Conservation (phyloP, 2,888 invertebrate genomes). For the Drosophila gaucha region DNA sequence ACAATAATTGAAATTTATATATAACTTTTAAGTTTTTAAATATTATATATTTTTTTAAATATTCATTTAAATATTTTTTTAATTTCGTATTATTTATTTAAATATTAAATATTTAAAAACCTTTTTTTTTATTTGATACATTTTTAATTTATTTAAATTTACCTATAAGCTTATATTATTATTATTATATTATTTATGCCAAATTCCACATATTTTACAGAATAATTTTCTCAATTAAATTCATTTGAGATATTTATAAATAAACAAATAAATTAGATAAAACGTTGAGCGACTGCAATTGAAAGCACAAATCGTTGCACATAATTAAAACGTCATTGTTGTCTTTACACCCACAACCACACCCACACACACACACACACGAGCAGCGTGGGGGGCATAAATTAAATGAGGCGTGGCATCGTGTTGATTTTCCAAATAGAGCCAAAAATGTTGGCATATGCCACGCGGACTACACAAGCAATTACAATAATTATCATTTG, state of each 20-base stretch:
- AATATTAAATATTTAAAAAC: no score
- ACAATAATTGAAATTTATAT: no score
- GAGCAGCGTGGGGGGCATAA: slow-evolving; percentile 14
- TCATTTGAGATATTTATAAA: slow-evolving; percentile 45
- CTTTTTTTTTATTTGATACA: no score
- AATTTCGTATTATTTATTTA: no score
- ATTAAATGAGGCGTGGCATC: slow-evolving; percentile 35
- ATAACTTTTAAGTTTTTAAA: no score
- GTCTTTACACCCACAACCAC: slow-evolving; percentile 19
- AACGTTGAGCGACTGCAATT: slow-evolving; percentile 31
- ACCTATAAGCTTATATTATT: no score
- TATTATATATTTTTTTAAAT: no score
- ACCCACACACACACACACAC: slow-evolving; percentile 1
- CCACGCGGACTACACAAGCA: slow-evolving; percentile 36
- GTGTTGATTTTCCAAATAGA: no score
- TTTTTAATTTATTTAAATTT: no score
- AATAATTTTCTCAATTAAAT: slow-evolving; percentile 27
- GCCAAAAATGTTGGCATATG: slow-evolving; percentile 33
- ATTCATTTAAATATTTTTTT: no score
- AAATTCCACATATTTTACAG: no score
- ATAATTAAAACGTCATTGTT: slow-evolving; percentile 63
- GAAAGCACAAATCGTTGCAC: slow-evolving; percentile 33
- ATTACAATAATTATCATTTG: slow-evolving; percentile 58
- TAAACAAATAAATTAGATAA: slow-evolving; percentile 39
- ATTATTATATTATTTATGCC: no score